These are phyloP conservation scores for Nomada goodeniana DNA, from an alignment of 2,888 invertebrate genomes.

Conservation along the genomic window DNA sequence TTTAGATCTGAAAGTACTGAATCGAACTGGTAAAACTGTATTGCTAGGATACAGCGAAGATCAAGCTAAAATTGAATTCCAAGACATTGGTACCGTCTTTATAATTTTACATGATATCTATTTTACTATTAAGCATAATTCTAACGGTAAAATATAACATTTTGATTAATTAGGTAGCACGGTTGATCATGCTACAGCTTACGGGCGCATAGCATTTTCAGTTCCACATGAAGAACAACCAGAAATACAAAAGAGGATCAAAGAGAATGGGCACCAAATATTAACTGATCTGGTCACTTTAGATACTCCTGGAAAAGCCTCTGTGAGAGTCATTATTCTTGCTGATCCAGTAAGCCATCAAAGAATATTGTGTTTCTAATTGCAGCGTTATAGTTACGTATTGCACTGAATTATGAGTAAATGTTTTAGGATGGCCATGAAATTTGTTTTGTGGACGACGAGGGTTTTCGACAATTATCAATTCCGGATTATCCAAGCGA, in stretches of 20 bases:
- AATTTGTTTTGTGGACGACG: conserved; percentile 99
- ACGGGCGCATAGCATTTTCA: conserved; percentile 97
- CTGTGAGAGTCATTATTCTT: conserved; percentile 97
- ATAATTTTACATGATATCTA: conserved; percentile 7
- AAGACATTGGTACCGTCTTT: conserved; percentile 87
- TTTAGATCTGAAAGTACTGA: conserved; percentile 90
- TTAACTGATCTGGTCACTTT: conserved; percentile 95
- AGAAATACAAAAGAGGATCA: conserved; percentile 90
- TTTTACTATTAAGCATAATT: neutral
- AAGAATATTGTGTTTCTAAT: neutral
- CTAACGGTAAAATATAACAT: conserved; percentile 23
- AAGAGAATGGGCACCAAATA: conserved; percentile 90
- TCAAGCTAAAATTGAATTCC: conserved; percentile 92
- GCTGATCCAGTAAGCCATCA: conserved; percentile 92
- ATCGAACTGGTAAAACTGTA: conserved; percentile 87
- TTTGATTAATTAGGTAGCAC: conserved; percentile 84
- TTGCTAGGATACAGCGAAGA: conserved; percentile 89
- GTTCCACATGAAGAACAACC: conserved; percentile 92
- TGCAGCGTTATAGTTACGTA: neutral
- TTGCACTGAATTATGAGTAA: conserved; percentile 18
- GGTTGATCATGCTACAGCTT: conserved; percentile 94
- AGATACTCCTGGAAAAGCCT: conserved; percentile 98
- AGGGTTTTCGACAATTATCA: conserved; percentile 95
- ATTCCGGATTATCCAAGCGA: conserved; percentile 94
- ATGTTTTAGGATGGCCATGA: conserved; percentile 94